Evolutionary conservation across 2,797 vertebrate species (phyloP), one percentile per base, ranked within the genome.

Genomic region (Poecilia wingei): DNA sequence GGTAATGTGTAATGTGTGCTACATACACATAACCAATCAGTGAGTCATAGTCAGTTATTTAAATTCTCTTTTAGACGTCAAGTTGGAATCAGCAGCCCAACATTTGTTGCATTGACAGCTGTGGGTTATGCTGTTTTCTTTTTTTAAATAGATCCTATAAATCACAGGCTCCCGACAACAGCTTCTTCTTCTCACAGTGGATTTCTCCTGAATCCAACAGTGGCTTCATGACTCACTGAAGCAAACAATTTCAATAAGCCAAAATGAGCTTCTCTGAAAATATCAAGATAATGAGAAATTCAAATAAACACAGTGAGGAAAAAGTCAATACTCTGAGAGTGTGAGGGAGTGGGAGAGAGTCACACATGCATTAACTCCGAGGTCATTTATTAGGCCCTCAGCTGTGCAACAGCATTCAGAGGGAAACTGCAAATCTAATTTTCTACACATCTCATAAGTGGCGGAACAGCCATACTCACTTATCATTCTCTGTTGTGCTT

Each of bases 301-400:
- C 82, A 78, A 88, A 89, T 89, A 89, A 87, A 89, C 86, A 84
- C 61, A 75, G 78, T 75, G 72, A 76, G 75, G 61, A 83, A 81
- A 85, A 89, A 92, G 84, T 86, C 74, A 82, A 86, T 86, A 81
- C 79, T 80, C 20, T 57, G 82, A 87, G 86, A 82, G 79, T 82
- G 83, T 78, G 82, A 78, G 36, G 43, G 78, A 81, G 74, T 68
- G 73, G 80, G 78, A 74, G 79, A 80, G 74, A 86, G 84, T 88
- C 83, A 79, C 81, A 82, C 74, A 86, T 75, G 73, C 31, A 91
- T 92, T 89, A 91, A 89, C 85, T 84, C 84, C 77, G 45, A 87
- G 87, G 91, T 91, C 85, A 91, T 92, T 86, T 90, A 89, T 91
- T 87, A 89, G 74, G 86, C 87, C 88, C 80, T 70, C 33, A 45